These are phyloP conservation scores for Epinotia bilunana DNA, from an alignment of 2,888 invertebrate species.

Conservation along the genomic window DNA sequence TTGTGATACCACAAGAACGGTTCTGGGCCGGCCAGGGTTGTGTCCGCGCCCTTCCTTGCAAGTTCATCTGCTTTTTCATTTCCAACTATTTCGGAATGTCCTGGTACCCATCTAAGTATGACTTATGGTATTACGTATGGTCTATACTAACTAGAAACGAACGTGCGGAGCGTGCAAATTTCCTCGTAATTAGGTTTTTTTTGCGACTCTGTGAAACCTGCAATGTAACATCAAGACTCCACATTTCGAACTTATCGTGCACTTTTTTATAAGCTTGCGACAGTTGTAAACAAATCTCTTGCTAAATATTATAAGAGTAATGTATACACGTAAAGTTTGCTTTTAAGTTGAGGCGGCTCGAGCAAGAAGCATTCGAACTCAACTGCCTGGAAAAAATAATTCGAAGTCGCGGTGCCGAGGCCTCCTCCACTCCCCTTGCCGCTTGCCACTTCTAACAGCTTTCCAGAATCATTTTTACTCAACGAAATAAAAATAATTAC, in stretches of 20 bases:
- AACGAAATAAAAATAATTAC: conserved; percentile 63
- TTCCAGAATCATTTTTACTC: conserved; percentile 65
- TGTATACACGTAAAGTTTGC: conserved; percentile 82
- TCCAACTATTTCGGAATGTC: too few species aligned
- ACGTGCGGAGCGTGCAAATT: background rate
- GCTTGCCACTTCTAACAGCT: conserved; percentile 47
- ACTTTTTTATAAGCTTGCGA: conserved; percentile 35
- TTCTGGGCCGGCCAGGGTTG: too few species aligned
- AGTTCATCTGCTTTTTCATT: too few species aligned
- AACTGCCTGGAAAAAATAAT: conserved; percentile 83
- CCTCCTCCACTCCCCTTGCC: conserved; percentile 54
- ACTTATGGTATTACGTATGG: too few species aligned
- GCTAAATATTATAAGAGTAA: conserved; percentile 78
- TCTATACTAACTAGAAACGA: too few species aligned
- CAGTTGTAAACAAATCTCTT: conserved; percentile 52
- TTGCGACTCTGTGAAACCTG: conserved; percentile 14
- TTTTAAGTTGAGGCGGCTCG: conserved; percentile 78
- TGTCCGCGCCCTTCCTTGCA: too few species aligned
- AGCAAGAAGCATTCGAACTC: conserved; percentile 81
- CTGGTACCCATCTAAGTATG: too few species aligned
- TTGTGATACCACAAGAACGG: too few species aligned
- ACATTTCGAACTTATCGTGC: conserved; percentile 37
- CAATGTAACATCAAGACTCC: conserved; percentile 32
- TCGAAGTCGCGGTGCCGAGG: conserved; percentile 70
- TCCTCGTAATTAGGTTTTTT: conserved; percentile 5